Base-by-base conservation (phyloP, 2,888 invertebrate species). In the Drosophila meridionalis region DNA sequence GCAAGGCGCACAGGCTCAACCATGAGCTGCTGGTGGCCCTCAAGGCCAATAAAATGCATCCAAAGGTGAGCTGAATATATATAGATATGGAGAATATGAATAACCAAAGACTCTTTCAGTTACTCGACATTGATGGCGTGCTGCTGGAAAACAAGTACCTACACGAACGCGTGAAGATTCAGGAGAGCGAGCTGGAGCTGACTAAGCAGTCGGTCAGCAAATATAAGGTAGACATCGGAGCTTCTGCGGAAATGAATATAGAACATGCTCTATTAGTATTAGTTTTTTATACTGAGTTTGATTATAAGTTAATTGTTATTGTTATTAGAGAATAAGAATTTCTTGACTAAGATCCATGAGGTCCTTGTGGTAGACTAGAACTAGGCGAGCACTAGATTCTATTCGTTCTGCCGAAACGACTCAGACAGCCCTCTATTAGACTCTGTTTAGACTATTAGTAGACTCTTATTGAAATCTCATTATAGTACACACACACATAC, bases 101-200 rank as follows among this genome's bases (percentile, higher is more conserved):
- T 32, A 12, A n/a, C n/a, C n/a, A n/a, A n/a, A n/a, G n/a, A n/a
- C 9, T 9, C 26, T 26, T 78, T 70, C 58, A 93, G 87, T 94
- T 96, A 40, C 94, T 97, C 12, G 97, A 97, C 90, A 95, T 97
- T 83, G 97, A 97, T 93, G 95, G 96, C 45, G 93, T 97, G 48
- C 94, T 97, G 52, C 95, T 96, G 92, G 97, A 97, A 93, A 98
- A 97, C 92, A 96, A 96, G 95, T 97, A 96, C 93, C 94, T 98
- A 59, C 96, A 97, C 92, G 97, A 97, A 89, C 94, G 96, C 89
- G 93, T 97, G 55, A 96, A 96, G 76, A 97, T 97, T 90, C 94
- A 96, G 69, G 95, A 97, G 89, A 96, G 96, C 83, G 98, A 98
- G 92, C 96, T 96, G 83, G 95, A 96, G 85, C 94, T 97, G 66